These are phyloP conservation scores for Burhinus oedicnemus DNA, from an alignment of 2,113 vertebrate species.

Conservation along the genomic window DNA sequence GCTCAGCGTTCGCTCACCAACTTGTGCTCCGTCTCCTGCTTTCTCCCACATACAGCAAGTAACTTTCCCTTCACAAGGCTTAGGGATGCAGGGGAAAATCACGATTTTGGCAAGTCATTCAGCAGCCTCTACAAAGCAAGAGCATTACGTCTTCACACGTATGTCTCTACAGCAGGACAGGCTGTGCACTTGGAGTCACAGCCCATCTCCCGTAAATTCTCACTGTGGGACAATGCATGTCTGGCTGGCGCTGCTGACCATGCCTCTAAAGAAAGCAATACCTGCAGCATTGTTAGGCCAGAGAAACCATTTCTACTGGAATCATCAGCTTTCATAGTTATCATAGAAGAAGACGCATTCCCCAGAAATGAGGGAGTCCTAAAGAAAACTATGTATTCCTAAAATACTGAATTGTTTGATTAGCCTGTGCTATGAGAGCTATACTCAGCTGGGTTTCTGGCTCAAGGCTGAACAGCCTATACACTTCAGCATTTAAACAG, in stretches of 20 bases:
- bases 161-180: background rate
- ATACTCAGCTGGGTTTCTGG: background rate
- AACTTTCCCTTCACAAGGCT: background rate
- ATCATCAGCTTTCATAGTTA: background rate
- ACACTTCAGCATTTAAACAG: background rate
- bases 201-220: background rate
- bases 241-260: background rate
- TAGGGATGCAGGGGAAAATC: background rate
- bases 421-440: background rate
- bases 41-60: accelerated
- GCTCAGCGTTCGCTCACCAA: background rate
- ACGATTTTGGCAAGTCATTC: background rate
- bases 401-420: background rate
- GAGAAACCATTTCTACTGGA: background rate
- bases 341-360: background rate
- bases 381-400: background rate
- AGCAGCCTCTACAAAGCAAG: background rate
- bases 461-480: background rate
- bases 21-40: background rate
- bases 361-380: background rate
- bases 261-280: background rate
- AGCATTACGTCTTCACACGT: accelerated
- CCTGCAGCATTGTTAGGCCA: background rate
- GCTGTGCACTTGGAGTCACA: accelerated
- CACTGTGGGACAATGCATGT: accelerated